Conservation (phyloP, 1,140 invertebrate species). For the Caenorhabditis brenneri region DNA sequence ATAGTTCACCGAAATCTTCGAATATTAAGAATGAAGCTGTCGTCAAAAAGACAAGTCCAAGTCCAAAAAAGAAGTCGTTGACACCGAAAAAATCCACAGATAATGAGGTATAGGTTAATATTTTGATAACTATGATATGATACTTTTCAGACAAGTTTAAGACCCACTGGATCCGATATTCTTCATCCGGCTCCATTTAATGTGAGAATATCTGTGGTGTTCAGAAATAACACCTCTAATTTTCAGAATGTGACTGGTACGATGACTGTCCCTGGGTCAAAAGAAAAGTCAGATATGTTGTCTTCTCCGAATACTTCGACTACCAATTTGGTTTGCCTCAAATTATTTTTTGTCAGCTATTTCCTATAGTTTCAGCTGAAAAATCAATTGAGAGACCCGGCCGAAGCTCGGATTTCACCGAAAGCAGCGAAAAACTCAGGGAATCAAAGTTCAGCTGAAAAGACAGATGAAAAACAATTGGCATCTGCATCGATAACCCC, state of each 20-base stretch:
- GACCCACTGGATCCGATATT: not conserved
- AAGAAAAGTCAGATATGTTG: not conserved
- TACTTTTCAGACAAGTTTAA: not conserved
- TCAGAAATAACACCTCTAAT: not conserved
- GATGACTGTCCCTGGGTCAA: not conserved
- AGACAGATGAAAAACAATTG: not conserved
- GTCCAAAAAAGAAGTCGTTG: not conserved
- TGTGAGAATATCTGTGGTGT: not conserved
- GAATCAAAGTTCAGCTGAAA: not conserved
- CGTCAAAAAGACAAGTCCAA: not conserved
- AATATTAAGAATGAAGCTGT: too few relatives aligned
- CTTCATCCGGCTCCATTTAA: not conserved
- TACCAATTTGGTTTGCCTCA: not conserved
- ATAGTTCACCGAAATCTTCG: not conserved
- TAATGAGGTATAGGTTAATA: not conserved
- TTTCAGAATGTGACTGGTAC: slow-evolving; percentile 12
- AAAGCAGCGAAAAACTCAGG: not conserved
- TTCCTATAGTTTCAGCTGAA: too few relatives aligned
- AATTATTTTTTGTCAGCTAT: too few relatives aligned
- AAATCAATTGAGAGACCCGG: not conserved
- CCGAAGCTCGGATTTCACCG: not conserved
- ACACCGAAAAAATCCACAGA: not conserved
- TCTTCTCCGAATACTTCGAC: not conserved
- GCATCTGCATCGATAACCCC: not conserved
- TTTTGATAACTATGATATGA: not conserved